phyloP scores from a whole-genome alignment of 2,888 invertebrate genomes.

The Dioctria linearis region DNA sequence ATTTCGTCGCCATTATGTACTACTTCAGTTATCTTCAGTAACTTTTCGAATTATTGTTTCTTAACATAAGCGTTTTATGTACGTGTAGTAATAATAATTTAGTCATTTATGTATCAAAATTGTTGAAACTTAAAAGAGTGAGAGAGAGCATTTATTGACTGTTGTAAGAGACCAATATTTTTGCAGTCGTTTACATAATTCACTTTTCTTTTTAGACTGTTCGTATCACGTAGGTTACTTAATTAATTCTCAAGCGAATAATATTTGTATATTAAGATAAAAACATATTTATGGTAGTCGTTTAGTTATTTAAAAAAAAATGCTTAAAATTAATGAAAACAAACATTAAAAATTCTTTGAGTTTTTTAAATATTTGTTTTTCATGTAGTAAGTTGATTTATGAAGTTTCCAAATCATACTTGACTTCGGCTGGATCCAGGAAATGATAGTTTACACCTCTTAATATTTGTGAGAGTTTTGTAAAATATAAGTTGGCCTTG shows the following conservation, averaged over 20 bases:
- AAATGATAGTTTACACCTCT: too few relatives aligned
- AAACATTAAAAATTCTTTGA: constrained; percentile 24
- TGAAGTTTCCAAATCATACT: too few relatives aligned
- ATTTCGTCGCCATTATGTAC: constrained; percentile 19
- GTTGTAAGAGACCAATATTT: constrained; percentile 5
- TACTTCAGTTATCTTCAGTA: constrained; percentile 8
- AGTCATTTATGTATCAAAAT: constrained; percentile 7
- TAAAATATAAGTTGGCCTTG: too few relatives aligned
- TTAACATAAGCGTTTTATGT: background rate
- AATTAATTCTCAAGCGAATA: constrained; percentile 32
- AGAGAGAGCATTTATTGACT: background rate
- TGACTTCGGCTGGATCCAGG: too few relatives aligned
- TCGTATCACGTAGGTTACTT: constrained; percentile 45
- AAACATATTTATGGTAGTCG: constrained; percentile 39
- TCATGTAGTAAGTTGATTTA: background rate
- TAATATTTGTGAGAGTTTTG: too few relatives aligned
- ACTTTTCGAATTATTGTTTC: constrained; percentile 7
- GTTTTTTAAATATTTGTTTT: constrained; percentile 7
- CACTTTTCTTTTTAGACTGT: constrained; percentile 32
- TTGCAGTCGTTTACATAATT: constrained; percentile 32
- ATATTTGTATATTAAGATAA: constrained; percentile 28
- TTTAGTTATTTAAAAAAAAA: constrained; percentile 26
- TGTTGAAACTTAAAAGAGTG: constrained; percentile 15
- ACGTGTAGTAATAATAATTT: background rate
- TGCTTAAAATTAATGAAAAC: constrained; percentile 38